Percentiles rank a stretch among this genome's conserved stretches.
phyloP scores from a whole-genome alignment of 1,140 invertebrate species.

The Euwallacea similis region DNA sequence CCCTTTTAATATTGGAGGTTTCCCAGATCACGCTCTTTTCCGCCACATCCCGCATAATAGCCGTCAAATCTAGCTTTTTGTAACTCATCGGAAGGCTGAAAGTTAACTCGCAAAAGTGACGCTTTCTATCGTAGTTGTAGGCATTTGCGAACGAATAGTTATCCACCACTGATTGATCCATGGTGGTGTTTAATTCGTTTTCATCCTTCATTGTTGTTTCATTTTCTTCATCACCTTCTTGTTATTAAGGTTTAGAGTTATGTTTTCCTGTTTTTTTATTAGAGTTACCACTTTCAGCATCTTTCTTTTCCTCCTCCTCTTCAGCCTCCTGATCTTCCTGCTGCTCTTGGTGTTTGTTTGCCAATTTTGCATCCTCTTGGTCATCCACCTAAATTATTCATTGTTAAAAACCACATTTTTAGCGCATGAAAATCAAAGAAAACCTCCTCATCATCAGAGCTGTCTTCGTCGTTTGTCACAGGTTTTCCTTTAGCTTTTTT shows the following conservation, averaged over 20 bases:
- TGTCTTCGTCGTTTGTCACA: constrained; percentile 53
- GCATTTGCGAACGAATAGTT: constrained; percentile 58
- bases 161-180: constrained; percentile 57
- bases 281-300: constrained; percentile 50
- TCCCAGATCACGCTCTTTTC: constrained; percentile 76
- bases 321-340: constrained; percentile 81
- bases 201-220: constrained; percentile 65
- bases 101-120: constrained; percentile 75
- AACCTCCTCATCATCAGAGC: constrained; percentile 62
- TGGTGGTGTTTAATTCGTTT: constrained; percentile 44
- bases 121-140: constrained; percentile 76
- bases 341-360: constrained; percentile 63
- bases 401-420: background rate
- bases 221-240: constrained; percentile 58
- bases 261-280: background rate
- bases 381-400: constrained; percentile 54
- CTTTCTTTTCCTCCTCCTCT: constrained; percentile 64
- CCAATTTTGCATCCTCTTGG: constrained; percentile 61
- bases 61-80: constrained; percentile 74
- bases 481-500: constrained; percentile 13
- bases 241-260: constrained; percentile 13
- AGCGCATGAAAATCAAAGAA: constrained; percentile 3
- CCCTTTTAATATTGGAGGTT: constrained; percentile 78
- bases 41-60: constrained; percentile 75
- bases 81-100: constrained; percentile 66